A percentile compares a stretch with the other conserved stretches of the same genome.
Conservation (phyloP, 1,140 invertebrate species). For the Drosophila repleta region DNA sequence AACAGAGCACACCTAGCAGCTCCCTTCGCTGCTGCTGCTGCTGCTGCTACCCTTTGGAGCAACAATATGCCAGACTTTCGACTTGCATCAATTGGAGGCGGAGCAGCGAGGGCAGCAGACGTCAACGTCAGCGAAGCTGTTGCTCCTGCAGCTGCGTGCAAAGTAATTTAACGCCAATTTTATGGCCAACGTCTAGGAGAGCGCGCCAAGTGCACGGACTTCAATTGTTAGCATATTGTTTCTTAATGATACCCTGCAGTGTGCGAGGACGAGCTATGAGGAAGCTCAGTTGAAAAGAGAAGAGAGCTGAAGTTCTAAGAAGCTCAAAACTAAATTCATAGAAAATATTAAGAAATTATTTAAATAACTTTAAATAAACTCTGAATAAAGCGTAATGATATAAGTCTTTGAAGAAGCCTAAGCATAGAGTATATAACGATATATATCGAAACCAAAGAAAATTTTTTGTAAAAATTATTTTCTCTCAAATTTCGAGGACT, state of each 20-base stretch:
- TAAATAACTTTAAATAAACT: too few relatives aligned
- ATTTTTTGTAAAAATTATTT: too few relatives aligned
- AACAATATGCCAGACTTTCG: conserved; percentile 53
- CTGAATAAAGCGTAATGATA: too few relatives aligned
- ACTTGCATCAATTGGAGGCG: conserved; percentile 24
- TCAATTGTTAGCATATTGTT: conserved; percentile 6
- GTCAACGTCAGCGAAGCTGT: conserved; percentile 36
- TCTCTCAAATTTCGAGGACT: background rate
- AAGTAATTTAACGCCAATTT: conserved; percentile 70
- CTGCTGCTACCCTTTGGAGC: conserved; percentile 5
- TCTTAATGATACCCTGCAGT: conserved; percentile 1
- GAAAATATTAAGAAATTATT: too few relatives aligned
- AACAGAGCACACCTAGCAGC: conserved; percentile 28
- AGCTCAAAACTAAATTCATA: too few relatives aligned
- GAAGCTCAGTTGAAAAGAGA: background rate
- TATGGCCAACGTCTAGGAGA: conserved; percentile 43
- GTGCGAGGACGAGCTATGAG: background rate
- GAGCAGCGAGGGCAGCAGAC: conserved; percentile 14
- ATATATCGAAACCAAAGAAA: too few relatives aligned
- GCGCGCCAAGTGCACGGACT: conserved; percentile 20
- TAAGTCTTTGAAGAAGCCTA: too few relatives aligned
- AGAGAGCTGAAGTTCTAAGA: too few relatives aligned
- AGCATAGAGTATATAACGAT: too few relatives aligned
- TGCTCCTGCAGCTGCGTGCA: conserved; percentile 43
- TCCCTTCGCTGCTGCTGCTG: background rate